Evolutionary conservation across 1,140 invertebrate species (phyloP), one percentile per base, ranked within the genome.

Genomic region (Bombyx mandarina): DNA sequence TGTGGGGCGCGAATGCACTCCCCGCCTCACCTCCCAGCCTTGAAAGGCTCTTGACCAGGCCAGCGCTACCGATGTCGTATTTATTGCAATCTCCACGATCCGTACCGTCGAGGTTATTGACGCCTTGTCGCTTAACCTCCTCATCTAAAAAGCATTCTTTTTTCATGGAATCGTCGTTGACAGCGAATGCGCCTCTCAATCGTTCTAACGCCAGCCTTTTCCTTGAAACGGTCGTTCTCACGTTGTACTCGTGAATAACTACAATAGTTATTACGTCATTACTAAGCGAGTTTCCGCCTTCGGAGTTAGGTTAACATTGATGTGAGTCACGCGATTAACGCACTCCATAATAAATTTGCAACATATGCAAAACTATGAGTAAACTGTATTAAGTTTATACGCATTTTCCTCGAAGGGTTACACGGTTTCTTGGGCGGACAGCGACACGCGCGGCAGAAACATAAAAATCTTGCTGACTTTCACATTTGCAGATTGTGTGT

Each of bases 1-100:
- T 79, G 71, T 81, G 73, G 76, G 77, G 71, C 74, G 79, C 67
- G 54, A 52, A 58, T 61, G 56, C 62, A 58, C 75, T 76, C 80
- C 82, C 82, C 82, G 74, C 79, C 75, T 79, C 78, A 74, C 77
- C 79, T 82, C 80, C 75, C 75, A 80, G 77, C 83, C 83, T 86
- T 86, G 83, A 86, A 85, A 86, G 83, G 81, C 80, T 85, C 83
- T 85, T 86, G 83, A 86, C 83, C 83, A 86, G 79, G 68, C 77
- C 82, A 80, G 65, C 70, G 73, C 65, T 79, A 79, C 67, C 77
- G 81, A 75, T 84, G 79, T 82, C 75, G 82, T 86, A 86, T 85
- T 83, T 85, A 85, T 86, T 85, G 83, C 83, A 86, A 85, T 75
- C 79, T 85, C 83, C 77, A 78, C 76, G 83, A 83, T 83, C 80